Base-by-base conservation (phyloP, 1,140 invertebrate genomes). In the Pseudobourletiella spinata region DNA sequence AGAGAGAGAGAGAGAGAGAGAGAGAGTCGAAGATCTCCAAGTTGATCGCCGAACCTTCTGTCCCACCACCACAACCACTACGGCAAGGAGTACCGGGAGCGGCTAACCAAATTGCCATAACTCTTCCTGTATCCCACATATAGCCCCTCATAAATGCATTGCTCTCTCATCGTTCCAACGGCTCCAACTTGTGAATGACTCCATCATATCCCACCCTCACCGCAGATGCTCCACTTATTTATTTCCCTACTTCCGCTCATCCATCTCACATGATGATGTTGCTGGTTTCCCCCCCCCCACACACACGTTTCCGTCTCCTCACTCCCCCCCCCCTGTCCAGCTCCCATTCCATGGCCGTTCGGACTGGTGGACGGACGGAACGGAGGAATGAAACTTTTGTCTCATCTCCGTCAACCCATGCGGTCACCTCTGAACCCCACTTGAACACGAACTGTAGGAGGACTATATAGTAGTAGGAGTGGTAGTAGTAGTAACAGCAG, bases 91-190 rank as follows among this genome's bases (percentile, higher is more conserved):
- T n/a, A 39, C n/a, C 35, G 11, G n/a, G 11, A 55, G 59, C 43
- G 54, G 60, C 42, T 44, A 63, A 63, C 61, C 61, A 63, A 63
- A 63, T 63, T 63, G 54, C 35, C 61, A 63, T 63, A 63, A 63
- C 55, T 63, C 61, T 63, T 50, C 46, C 30, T 30, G 30, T 59
- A 48, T 28, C 56, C 56, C 46, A 50, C 57, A 50, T 59, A 59
- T 59, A 59, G 57, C 57, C 57, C 57, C 57, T 59, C 57, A 59
- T 59, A 59, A 59, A 59, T 59, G 57, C 57, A 59, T 22, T 30
- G 57, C 57, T 51, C 57, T 35, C 25, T n/a, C n/a, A n/a, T n/a
- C 32, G 32, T 39, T n/a, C 8, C n/a, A 28, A 48, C 43, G 46
- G 43, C 57, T 59, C 25, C 46, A 50, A 59, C 57, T 59, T 59